Conservation (phyloP, 2,888 invertebrate genomes). For the Mythimna impura region DNA sequence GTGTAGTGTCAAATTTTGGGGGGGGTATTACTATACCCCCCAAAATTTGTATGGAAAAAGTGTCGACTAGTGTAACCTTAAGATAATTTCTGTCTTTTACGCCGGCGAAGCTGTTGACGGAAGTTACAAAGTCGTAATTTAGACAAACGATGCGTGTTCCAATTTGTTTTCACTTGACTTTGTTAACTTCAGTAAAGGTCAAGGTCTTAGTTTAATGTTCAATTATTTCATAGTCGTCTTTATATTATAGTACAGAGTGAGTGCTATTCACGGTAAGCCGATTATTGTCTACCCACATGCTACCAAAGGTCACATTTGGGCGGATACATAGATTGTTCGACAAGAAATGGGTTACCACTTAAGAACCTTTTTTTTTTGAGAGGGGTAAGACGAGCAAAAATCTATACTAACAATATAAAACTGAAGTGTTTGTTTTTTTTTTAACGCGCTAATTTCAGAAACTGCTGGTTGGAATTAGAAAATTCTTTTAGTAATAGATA, state of each 20-base stretch:
- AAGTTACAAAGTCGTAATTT: background rate
- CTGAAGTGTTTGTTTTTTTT: too few species aligned
- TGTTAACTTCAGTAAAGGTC: background rate
- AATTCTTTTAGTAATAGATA: too few species aligned
- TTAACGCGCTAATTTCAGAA: too few species aligned
- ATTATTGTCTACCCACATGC: constrained; percentile 22
- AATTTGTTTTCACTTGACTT: background rate
- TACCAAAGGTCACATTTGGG: constrained; percentile 19
- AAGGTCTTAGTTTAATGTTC: background rate
- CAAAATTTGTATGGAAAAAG: too few species aligned
- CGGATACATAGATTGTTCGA: background rate
- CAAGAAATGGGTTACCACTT: background rate
- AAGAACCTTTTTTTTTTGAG: background rate
- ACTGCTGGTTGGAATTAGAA: too few species aligned
- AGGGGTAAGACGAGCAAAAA: too few species aligned
- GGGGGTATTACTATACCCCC: too few species aligned
- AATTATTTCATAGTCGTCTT: background rate
- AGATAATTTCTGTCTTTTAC: too few species aligned
- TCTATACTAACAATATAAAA: too few species aligned
- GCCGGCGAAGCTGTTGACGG: too few species aligned
- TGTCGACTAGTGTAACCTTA: too few species aligned
- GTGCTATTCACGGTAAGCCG: background rate
- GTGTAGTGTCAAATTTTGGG: too few species aligned
- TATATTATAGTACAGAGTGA: background rate
- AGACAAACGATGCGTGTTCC: background rate